phyloP scores from a whole-genome alignment of 2,888 invertebrate species.

The Nasonia oneida region DNA sequence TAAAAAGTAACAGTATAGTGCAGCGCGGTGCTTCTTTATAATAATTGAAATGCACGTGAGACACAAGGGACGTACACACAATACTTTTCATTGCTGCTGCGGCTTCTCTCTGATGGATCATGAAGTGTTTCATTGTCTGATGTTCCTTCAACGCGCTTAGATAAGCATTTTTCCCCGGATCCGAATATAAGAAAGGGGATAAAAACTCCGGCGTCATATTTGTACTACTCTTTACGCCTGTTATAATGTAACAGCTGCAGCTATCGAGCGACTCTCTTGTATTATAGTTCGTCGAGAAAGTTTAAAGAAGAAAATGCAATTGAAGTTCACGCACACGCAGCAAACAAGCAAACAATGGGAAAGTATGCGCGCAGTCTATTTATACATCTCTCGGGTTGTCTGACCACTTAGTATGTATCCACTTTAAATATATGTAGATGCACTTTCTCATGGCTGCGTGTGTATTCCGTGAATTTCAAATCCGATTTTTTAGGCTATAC shows the following conservation, averaged over 20 bases:
- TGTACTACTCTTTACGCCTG: neutral
- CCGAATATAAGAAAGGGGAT: neutral
- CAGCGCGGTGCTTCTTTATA: conserved; percentile 11
- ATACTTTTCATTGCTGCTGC: neutral
- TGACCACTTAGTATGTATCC: conserved; percentile 42
- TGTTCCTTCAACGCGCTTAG: neutral
- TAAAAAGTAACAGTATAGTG: conserved; percentile 42
- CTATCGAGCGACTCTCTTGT: neutral
- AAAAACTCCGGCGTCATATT: neutral
- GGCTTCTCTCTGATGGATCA: neutral
- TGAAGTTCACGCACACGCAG: conserved; percentile 31
- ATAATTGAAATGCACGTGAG: conserved; percentile 22
- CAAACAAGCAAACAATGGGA: conserved; percentile 32
- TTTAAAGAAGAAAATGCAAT: conserved; percentile 33
- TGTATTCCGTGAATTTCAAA: conserved; percentile 21
- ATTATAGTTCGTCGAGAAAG: neutral
- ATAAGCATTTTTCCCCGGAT: neutral
- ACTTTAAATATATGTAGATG: conserved; percentile 51
- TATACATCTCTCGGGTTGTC: conserved; percentile 16
- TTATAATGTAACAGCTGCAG: neutral
- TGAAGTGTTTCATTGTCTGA: neutral
- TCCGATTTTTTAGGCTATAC: neutral
- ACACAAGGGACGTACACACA: neutral
- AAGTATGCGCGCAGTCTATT: conserved; percentile 16
- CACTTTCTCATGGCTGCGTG: conserved; percentile 38